Conservation (phyloP, 2,797 vertebrate species). For the Darevskia nairensis region DNA sequence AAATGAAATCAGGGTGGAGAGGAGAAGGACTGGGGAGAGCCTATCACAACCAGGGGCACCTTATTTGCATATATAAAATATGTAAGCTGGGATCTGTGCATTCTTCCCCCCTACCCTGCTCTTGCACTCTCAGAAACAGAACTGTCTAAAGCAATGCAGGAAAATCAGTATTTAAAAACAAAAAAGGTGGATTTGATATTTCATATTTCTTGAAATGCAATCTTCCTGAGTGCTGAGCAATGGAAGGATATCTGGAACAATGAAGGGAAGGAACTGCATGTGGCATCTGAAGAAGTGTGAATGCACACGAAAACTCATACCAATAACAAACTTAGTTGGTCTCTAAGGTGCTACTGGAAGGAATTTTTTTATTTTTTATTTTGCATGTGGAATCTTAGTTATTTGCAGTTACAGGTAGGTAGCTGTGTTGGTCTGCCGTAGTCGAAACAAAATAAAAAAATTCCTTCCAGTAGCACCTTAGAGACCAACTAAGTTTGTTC, state of each 20-base stretch:
- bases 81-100: background rate
- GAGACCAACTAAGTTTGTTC: too few species aligned
- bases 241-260: background rate
- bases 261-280: background rate
- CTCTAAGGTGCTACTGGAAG: too few species aligned
- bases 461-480: too few species aligned
- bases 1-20: background rate
- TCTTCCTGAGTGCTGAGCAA: background rate
- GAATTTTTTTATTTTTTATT: too few species aligned
- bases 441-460: too few species aligned
- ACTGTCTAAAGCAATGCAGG: background rate
- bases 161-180: constrained; percentile 31
- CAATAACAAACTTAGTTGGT: too few species aligned
- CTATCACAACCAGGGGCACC: background rate
- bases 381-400: too few species aligned
- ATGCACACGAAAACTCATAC: too few species aligned
- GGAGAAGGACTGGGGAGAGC: background rate
- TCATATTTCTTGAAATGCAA: constrained; percentile 23
- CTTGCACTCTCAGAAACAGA: constrained; percentile 20
- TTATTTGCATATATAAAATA: constrained; percentile 21
- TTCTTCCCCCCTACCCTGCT: background rate
- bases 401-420: too few species aligned
- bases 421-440: too few species aligned
- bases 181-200: constrained; percentile 27
- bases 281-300: background rate